Evolutionary conservation across 2,888 invertebrate genomes (phyloP), one percentile per base, ranked within the genome.

Genomic region (Sarcophaga subvicina): DNA sequence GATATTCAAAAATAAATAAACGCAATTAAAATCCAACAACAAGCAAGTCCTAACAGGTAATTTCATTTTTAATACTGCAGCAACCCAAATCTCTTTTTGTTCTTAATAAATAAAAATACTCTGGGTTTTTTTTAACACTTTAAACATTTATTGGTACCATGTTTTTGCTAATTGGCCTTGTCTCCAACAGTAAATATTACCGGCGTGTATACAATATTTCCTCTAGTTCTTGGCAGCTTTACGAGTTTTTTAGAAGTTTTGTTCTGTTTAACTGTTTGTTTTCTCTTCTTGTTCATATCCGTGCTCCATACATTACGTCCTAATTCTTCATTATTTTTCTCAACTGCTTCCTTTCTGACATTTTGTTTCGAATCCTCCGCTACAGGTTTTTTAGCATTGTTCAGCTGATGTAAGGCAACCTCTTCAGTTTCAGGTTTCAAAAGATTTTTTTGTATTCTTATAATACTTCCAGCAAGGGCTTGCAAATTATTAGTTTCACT

Each of bases 211-310:
- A 37, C 37, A 37, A 37, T 8, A 37, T 37, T 37, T 37, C 37
- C 37, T 37, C 37, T 37, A 37, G 10, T 10, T 17, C 78, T 69
- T 45, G 80, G 81, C 12, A 60, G 22, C 3, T 83, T 63, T 1
- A 69, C 54, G 14, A 70, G 70, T 4, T 45, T 72, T 17, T n/a
- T 10, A 3, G 10, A 22, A 25, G 71, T 47, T 45, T 78, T 88
- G 25, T 60, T 20, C 8, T 10, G 37, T 27, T 80, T 54, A 12
- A 78, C 27, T 10, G 63, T 86, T 76, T 90, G 90, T 0, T 89
- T 89, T 22, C 89, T 87, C 11, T 89, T 89, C 66, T 71, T 91
- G 3, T 86, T 89, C 89, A 89, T 89, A 69, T 88, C 90, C 20
- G 88, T 72, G 62, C 89, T 89, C 2, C 91, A 78, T n/a, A 11